Base-by-base conservation (phyloP, 1,140 invertebrate species). In the Oedothorax gibbosus region DNA sequence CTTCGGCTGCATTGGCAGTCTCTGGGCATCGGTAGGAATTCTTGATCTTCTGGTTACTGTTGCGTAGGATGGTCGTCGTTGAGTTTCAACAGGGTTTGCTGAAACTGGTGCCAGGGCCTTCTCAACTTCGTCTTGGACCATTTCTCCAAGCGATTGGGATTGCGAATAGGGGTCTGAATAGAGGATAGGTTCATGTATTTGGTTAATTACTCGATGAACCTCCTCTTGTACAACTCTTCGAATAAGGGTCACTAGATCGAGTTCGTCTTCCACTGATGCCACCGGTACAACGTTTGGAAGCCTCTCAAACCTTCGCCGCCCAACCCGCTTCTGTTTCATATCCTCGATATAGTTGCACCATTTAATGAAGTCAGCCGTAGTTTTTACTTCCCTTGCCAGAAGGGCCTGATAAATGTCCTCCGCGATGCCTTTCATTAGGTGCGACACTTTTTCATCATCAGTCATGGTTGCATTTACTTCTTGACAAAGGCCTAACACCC, bases 251-350 rank as follows among this genome's bases (percentile, higher is more conserved):
- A 77, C 21, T 18, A 77, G 60, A 50, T 62, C 7, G 0, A 9
- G 10, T 10, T 57, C 73, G 18, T 60, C 18, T 35, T 35, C 72
- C 72, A 18, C 49, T n/a, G 53, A 5, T 73, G 53, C 53, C 1
- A 20, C 9, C 20, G 18, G 53, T 57, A 57, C 12, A 10, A 75
- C 20, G 11, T 57, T 75, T 49, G 18, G 3, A 11, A 56, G 53
- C 18, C 18, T 75, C 54, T 75, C 18, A 9, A 75, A 75, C 53
- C 3, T 75, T 75, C 18, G 56, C 18, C 14, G 7, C 51, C 35
- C 56, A 76, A 62, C n/a, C 57, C 11, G 60, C 57, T 76, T 64
- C 14, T 51, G 73, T 20, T 77, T 77, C 60, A 64, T 64, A 7
- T 77, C 0, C 2, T 77, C 8, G 21, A 64, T 64, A 11, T 77